Percentiles rank a stretch among this genome's conserved stretches.
These are phyloP conservation scores for Caradrina clavipalpis DNA, from an alignment of 2,888 invertebrate genomes.

Conservation along the genomic window DNA sequence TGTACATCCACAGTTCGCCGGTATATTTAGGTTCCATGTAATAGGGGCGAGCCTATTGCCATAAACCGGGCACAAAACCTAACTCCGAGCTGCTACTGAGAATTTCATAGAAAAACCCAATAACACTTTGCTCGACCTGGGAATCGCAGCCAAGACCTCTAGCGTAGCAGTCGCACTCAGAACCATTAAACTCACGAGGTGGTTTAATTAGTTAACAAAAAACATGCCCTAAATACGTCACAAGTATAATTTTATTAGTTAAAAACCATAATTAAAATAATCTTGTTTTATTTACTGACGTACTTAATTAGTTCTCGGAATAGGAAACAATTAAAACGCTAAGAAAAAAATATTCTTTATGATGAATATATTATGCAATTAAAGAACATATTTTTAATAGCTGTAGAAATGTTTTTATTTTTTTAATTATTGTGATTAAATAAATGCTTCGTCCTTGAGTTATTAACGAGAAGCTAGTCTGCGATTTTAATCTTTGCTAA, in stretches of 20 bases:
- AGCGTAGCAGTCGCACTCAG: too few species aligned
- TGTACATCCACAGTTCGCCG: too few species aligned
- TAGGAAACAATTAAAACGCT: constrained; percentile 15
- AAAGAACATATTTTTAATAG: constrained; percentile 17
- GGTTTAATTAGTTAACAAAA: too few species aligned
- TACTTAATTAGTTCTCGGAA: constrained; percentile 2
- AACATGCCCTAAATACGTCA: too few species aligned
- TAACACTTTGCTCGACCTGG: too few species aligned
- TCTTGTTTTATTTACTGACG: not conserved
- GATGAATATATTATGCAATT: constrained; percentile 1
- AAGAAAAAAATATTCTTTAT: not conserved
- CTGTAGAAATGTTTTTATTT: not conserved
- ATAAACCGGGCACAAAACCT: too few species aligned
- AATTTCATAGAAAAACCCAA: too few species aligned
- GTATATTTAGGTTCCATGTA: too few species aligned
- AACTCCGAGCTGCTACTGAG: too few species aligned
- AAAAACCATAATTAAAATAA: not conserved
- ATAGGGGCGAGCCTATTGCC: too few species aligned
- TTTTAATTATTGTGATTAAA: not conserved
- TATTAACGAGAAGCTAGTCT: not conserved
- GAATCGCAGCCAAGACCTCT: too few species aligned
- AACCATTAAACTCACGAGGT: too few species aligned
- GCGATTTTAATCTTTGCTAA: not conserved
- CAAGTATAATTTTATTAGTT: not conserved
- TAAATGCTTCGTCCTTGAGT: not conserved